Base-by-base conservation (phyloP, 2,113 vertebrate species). In the Gymnorhina tibicen region DNA sequence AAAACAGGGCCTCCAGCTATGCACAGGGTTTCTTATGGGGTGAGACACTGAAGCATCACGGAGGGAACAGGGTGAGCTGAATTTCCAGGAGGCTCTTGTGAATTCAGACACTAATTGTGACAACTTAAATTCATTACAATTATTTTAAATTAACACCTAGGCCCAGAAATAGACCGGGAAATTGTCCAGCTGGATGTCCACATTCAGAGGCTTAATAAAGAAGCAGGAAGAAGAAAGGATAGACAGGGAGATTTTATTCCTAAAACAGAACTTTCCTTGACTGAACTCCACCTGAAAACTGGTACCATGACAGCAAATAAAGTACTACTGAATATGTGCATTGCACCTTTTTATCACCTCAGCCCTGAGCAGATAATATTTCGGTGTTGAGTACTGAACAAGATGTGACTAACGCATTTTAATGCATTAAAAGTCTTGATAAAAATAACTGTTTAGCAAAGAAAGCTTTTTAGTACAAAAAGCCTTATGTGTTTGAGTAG, bases 391-490 rank as follows among this genome's bases (percentile, higher is more conserved):
- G 60, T 44, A 49, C 82, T 67, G 56, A 96, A 90, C 42, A 90
- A 85, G 78, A 77, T 78, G 62, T 82, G 85, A 91, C 79, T 93
- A 93, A 92, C 93, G 72, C 90, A 94, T 93, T 96, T 92, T 93
- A 96, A 96, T 92, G 72, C 88, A 94, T 72, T 86, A 60, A 47
- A 91, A 89, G 55, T 67, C 90, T 55, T 91, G 85, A 91, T 83
- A 95, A 96, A 97, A 91, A 94, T 89, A 96, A 85, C 77, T 91
- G 84, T 92, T 93, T 92, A 96, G 75, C 83, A 94, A 77, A 92
- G 72, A 96, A 90, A 93, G 76, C 64, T 88, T 96, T 97, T 96
- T 89, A 88, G 52, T 68, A 75, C 86, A 88, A 95, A 93, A 95
- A 74, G 42, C 49, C 55, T 23, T 74, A 87, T 20, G 66, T 85